These are phyloP conservation scores for Eira barbara DNA, from an alignment of 2,113 vertebrate genomes.

Conservation along the genomic window DNA sequence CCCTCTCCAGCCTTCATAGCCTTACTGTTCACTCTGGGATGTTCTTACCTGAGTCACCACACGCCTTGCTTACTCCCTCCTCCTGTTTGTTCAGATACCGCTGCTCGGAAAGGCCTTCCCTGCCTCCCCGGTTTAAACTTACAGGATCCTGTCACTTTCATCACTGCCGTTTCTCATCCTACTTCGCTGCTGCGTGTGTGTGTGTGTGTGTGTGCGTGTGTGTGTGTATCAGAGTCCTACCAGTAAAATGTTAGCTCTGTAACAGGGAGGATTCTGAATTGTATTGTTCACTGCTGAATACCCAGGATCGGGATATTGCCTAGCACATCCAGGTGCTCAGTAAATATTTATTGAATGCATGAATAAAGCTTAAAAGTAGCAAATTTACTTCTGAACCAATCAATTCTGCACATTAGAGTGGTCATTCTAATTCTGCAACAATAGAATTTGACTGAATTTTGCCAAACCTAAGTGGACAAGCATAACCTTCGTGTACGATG, in stretches of 20 bases:
- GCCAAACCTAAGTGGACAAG: not conserved
- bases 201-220: not conserved
- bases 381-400: not conserved
- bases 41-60: accelerated
- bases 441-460: not conserved
- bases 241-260: not conserved
- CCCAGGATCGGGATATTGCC: not conserved
- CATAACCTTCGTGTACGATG: not conserved
- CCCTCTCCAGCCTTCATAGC: not conserved
- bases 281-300: not conserved
- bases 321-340: too few species aligned
- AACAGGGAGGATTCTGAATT: not conserved
- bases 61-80: not conserved
- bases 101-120: not conserved
- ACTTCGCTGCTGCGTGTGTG: not conserved
- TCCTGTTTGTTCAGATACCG: not conserved
- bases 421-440: not conserved
- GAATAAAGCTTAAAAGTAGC: not conserved
- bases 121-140: not conserved
- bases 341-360: not conserved
- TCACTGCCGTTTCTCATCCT: not conserved
- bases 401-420: not conserved
- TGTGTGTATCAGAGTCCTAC: not conserved
- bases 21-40: not conserved
- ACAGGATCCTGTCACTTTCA: not conserved